A percentile compares a stretch with the other conserved stretches of the same genome.
These are phyloP conservation scores for Calephelis nemesis DNA, from an alignment of 1,140 invertebrate species.

Conservation along the genomic window DNA sequence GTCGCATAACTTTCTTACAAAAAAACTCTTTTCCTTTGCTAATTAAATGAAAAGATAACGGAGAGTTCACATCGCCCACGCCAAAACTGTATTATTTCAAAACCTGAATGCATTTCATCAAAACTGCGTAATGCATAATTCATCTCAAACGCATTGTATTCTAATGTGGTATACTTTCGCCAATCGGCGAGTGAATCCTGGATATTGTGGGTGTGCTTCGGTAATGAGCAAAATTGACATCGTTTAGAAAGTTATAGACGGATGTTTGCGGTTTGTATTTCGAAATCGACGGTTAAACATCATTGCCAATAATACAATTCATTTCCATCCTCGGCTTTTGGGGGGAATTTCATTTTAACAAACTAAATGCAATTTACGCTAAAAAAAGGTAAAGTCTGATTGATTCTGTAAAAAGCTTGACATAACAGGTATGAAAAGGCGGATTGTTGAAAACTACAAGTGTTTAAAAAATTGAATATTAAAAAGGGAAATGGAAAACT, in stretches of 20 bases:
- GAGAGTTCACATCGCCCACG: slow-evolving; percentile 36
- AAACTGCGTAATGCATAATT: slow-evolving; percentile 60
- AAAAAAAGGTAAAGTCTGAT: too few relatives aligned
- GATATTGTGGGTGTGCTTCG: slow-evolving; percentile 26
- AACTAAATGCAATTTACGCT: too few relatives aligned
- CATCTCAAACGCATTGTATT: slow-evolving; percentile 63
- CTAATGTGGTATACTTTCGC: slow-evolving; percentile 61
- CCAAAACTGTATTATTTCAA: slow-evolving; percentile 47
- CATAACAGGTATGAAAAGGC: too few relatives aligned
- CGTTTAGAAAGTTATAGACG: slow-evolving; percentile 22
- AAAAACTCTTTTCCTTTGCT: background rate
- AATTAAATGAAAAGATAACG: background rate
- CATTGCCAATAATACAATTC: background rate
- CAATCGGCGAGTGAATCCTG: slow-evolving; percentile 43
- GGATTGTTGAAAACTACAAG: too few relatives aligned
- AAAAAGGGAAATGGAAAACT: too few relatives aligned
- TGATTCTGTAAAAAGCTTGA: too few relatives aligned
- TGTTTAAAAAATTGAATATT: too few relatives aligned
- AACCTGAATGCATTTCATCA: slow-evolving; percentile 49
- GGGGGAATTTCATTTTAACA: too few relatives aligned
- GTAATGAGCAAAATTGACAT: slow-evolving; percentile 19
- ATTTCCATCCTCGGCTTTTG: too few relatives aligned
- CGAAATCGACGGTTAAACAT: slow-evolving; percentile 9
- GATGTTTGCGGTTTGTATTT: slow-evolving; percentile 11
- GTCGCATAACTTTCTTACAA: background rate